A percentile compares a stretch with the other conserved stretches of the same genome.
These are phyloP conservation scores for Poeciliopsis gracilis DNA, from an alignment of 2,797 vertebrate species.

Conservation along the genomic window DNA sequence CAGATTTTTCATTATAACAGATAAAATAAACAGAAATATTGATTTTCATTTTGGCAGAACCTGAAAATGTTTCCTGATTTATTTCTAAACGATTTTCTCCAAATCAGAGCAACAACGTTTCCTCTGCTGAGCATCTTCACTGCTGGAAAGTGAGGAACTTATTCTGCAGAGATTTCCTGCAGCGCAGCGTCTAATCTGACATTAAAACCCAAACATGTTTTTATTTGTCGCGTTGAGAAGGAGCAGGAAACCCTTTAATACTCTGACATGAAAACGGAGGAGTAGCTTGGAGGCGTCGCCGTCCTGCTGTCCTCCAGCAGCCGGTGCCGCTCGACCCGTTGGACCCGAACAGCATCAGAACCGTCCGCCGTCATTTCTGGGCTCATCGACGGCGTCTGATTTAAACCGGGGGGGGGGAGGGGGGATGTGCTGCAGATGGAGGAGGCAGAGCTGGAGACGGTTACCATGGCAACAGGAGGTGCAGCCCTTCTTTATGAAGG, in stretches of 20 bases:
- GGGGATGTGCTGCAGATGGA: conserved; percentile 37
- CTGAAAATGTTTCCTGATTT: not conserved
- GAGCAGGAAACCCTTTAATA: too few relatives aligned
- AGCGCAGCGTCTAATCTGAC: not conserved
- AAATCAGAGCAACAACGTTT: not conserved
- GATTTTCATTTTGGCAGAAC: too few relatives aligned
- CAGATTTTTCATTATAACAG: too few relatives aligned
- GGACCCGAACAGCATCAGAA: conserved; percentile 14
- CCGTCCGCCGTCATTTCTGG: conserved; percentile 22
- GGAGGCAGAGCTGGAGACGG: conserved; percentile 48
- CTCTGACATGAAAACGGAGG: not conserved
- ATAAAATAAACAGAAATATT: not conserved
- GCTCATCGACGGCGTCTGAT: conserved; percentile 33
- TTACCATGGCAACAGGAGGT: conserved; percentile 65
- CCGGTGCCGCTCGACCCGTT: not conserved
- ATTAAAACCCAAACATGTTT: not conserved
- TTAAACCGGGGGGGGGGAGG: conserved; percentile 34
- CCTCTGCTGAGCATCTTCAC: not conserved
- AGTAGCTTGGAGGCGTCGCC: not conserved
- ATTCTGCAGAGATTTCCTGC: not conserved
- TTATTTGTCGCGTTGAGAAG: not conserved
- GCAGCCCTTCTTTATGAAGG: conserved; percentile 17
- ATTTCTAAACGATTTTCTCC: not conserved
- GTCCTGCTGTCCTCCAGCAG: not conserved
- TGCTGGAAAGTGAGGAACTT: not conserved